phyloP scores from a whole-genome alignment of 1,140 invertebrate genomes.

The Rhagoletis zephyria region DNA sequence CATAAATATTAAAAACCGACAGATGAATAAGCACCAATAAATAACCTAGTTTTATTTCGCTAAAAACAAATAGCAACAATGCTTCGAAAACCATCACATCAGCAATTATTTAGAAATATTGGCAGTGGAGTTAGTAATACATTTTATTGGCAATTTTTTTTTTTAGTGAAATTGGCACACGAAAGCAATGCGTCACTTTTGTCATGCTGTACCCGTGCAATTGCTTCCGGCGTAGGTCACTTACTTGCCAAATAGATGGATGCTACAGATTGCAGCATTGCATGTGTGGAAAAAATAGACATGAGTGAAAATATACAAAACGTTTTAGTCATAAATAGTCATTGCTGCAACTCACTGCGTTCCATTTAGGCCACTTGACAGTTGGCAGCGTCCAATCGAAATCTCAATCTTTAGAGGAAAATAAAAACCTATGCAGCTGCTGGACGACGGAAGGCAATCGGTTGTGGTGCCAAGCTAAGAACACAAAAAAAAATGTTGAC shows the following conservation, averaged over 20 bases:
- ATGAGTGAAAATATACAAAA: not conserved
- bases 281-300: not conserved
- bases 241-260: constrained; percentile 18
- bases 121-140: not conserved
- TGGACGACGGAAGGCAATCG: not conserved
- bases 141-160: not conserved
- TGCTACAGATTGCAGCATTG: not conserved
- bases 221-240: not conserved
- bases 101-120: constrained; percentile 50
- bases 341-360: not conserved
- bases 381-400: constrained; percentile 39
- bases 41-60: too few relatives aligned
- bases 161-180: constrained; percentile 6
- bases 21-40: too few relatives aligned
- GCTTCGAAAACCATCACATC: not conserved
- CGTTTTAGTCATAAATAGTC: not conserved
- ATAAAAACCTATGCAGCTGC: not conserved
- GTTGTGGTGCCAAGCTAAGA: not conserved
- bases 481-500: not conserved
- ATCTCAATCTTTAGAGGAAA: constrained; percentile 35
- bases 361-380: constrained; percentile 33
- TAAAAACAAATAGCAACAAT: too few relatives aligned
- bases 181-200: constrained; percentile 32
- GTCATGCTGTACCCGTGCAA: too few relatives aligned
- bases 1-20: too few relatives aligned